A percentile compares a stretch with the other conserved stretches of the same genome.
Evolutionary conservation across 2,888 invertebrate species (phyloP).

Genomic region (Dolomedes plantarius): DNA sequence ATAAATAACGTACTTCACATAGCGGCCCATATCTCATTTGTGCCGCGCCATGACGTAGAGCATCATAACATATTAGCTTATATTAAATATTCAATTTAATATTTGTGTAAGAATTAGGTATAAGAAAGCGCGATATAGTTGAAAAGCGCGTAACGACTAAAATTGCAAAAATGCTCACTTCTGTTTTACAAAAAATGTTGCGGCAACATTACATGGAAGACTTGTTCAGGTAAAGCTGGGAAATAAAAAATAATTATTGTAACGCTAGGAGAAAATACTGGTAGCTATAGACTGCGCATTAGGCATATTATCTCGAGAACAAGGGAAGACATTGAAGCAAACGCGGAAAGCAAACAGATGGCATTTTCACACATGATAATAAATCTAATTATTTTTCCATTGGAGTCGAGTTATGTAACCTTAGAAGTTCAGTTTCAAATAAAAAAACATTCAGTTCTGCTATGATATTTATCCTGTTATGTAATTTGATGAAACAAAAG

Average conservation of each 20-base stretch:
- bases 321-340: constrained; percentile 11
- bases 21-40: too few species aligned
- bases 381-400: neutral
- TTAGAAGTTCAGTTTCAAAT: neutral
- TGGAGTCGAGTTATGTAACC: neutral
- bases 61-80: too few species aligned
- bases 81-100: too few species aligned
- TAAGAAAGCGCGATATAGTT: too few species aligned
- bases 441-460: too few species aligned
- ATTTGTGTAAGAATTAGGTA: too few species aligned
- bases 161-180: neutral
- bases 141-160: neutral
- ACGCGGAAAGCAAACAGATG: neutral
- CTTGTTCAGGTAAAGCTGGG: neutral
- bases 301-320: neutral
- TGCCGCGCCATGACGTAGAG: too few species aligned
- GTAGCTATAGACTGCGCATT: neutral
- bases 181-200: neutral
- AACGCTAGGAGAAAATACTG: constrained; percentile 3
- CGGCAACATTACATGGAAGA: constrained; percentile 4
- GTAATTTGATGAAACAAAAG: too few species aligned
- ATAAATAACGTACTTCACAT: too few species aligned
- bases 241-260: neutral
- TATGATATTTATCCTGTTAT: too few species aligned
- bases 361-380: neutral